Conservation (phyloP, 2,113 vertebrate genomes). For the Tamias sibiricus region DNA sequence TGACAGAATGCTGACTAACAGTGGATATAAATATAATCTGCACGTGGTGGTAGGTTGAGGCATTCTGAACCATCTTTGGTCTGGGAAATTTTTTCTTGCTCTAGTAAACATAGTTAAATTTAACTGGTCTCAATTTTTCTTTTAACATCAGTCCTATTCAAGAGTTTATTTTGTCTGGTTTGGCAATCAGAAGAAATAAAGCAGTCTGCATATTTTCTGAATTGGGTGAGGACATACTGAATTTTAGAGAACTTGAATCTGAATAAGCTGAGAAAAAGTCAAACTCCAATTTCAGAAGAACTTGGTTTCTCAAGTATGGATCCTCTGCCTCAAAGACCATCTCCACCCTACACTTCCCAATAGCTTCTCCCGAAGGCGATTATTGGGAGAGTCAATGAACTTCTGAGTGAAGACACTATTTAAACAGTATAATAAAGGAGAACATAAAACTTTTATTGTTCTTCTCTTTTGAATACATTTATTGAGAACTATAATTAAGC, state of each 20-base stretch:
- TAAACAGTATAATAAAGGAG: neutral
- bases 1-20: neutral
- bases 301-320: neutral
- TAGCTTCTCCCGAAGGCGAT: neutral
- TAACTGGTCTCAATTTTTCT: neutral
- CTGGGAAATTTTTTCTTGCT: neutral
- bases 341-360: neutral
- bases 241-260: slow-evolving; percentile 8
- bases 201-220: neutral
- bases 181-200: slow-evolving; percentile 38
- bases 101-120: neutral
- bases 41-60: neutral
- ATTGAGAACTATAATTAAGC: neutral
- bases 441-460: neutral
- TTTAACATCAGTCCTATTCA: neutral
- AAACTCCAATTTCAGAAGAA: neutral
- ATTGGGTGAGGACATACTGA: neutral
- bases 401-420: neutral
- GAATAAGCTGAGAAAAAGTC: slow-evolving; percentile 2
- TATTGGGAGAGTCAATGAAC: neutral
- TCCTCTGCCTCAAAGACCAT: neutral
- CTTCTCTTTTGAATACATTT: neutral
- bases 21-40: neutral
- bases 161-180: slow-evolving; percentile 40
- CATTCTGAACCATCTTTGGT: neutral